Evolutionary conservation across 2,888 invertebrate genomes (phyloP), one percentile per base, ranked within the genome.

Genomic region (Tanytarsus gracilentus): DNA sequence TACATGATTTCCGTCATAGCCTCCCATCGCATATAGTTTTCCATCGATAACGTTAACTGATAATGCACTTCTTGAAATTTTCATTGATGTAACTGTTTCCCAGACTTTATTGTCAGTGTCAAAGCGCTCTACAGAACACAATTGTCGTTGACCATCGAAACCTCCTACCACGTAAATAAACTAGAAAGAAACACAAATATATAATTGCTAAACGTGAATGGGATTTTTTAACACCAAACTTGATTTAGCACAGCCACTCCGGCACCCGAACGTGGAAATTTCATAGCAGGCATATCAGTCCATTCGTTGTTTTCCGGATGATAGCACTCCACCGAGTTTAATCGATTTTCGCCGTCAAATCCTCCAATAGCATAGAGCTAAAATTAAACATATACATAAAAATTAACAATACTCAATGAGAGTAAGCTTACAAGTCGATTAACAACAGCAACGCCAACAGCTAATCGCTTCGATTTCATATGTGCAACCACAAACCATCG

Each of bases 81-180:
- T 80, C 71, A 95, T 86, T 53, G 85, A 78, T 33, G 85, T 79
- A 3, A 87, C 84, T 65, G 76, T 78, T 68, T 88, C 85, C 95
- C 94, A 95, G 1, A 75, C 70, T 70, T 88, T 80, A 51, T 79
- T 82, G 72, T 91, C 90, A 0, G 90, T 89, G 72, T 92, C 89
- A 73, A 88, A 94, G 26, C 85, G 79, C 76, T 95, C 94, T 11
- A 94, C 94, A 0, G 86, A 81, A 61, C 84, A 79, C 55, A 95
- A 76, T 71, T 94, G 94, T 62, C 81, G 80, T 50, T 79, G 77
- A 9, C 92, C 92, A 75, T 94, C 91, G 73, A 91, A 94, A n/a
- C 95, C 95, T 55, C 95, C 95, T 62, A 94, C 86, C n/a, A 92
- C 93, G 73, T 89, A 95, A 65, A 95, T 87, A 71, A 79, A 86